Percentiles rank a stretch among this genome's conserved stretches.
These are phyloP conservation scores for Nothoprocta perdicaria DNA, from an alignment of 2,113 vertebrate species.

Conservation along the genomic window DNA sequence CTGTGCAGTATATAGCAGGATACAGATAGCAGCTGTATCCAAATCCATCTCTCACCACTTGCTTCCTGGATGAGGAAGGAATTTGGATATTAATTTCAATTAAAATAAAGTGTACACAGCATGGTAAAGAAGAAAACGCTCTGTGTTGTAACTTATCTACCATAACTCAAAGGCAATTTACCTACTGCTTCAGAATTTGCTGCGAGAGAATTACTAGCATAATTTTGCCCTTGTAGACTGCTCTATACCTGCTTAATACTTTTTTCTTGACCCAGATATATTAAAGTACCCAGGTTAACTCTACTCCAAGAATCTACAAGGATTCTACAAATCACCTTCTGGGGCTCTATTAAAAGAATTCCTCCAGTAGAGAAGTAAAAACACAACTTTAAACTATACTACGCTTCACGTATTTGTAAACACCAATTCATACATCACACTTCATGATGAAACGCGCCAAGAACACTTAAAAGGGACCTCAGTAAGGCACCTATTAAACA, in stretches of 20 bases:
- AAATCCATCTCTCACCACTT: neutral
- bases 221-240: neutral
- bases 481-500: neutral
- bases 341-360: neutral
- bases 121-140: neutral
- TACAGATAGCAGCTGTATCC: neutral
- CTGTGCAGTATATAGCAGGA: too few species aligned
- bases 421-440: neutral
- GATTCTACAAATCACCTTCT: neutral
- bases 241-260: neutral
- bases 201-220: neutral
- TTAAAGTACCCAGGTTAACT: neutral
- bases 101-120: neutral
- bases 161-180: neutral
- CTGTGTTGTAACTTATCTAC: neutral
- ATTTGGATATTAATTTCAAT: neutral
- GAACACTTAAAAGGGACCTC: neutral
- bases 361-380: neutral
- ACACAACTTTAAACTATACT: neutral
- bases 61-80: neutral
- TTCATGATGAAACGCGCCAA: neutral
- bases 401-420: neutral
- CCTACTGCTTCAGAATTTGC: neutral
- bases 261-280: neutral
- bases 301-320: neutral